Evolutionary conservation across 1,140 invertebrate species (phyloP).

Genomic region (Hestina assimilis): DNA sequence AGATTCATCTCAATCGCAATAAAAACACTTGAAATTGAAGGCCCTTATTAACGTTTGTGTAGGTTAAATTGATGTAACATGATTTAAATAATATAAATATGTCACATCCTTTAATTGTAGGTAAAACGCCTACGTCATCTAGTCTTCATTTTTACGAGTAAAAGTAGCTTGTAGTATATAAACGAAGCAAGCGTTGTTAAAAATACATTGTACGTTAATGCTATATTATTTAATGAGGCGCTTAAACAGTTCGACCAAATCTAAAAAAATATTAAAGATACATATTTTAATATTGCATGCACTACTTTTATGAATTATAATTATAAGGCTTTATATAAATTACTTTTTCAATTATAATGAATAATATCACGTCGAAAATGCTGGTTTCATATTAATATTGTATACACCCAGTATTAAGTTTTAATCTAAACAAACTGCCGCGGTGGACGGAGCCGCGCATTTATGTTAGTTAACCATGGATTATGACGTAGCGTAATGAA

Average conservation of each 20-base stretch:
- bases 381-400: conserved; percentile 41
- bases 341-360: no score
- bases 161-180: background rate
- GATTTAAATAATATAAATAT: no score
- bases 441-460: conserved; percentile 50
- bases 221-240: background rate
- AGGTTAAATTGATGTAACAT: no score
- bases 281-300: background rate
- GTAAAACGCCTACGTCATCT: background rate
- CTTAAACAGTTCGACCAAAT: background rate
- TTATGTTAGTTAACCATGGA: conserved; percentile 74
- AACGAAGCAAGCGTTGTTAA: background rate
- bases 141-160: no score
- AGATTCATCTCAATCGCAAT: no score
- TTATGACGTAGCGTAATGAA: conserved; percentile 65
- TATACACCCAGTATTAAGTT: conserved; percentile 59
- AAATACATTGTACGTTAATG: background rate
- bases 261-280: background rate
- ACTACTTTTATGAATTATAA: no score
- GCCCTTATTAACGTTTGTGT: no score
- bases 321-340: no score
- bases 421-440: conserved; percentile 75
- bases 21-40: no score
- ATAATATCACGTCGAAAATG: background rate
- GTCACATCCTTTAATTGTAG: no score